Percentiles rank a stretch among this genome's conserved stretches.
Evolutionary conservation across 2,888 invertebrate species (phyloP).

Genomic region (Tetropium fuscum): DNA sequence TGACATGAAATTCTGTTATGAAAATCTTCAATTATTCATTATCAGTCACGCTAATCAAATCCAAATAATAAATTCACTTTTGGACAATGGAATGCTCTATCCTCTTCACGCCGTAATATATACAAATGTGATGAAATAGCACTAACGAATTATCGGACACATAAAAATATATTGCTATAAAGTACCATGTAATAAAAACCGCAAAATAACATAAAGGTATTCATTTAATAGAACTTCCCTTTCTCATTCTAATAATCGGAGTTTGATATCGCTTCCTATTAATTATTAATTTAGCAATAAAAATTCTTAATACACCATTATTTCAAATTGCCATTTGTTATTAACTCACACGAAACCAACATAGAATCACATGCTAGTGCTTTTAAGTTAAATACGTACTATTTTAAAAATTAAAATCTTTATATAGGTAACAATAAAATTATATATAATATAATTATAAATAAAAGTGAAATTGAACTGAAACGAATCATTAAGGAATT

Average conservation of each 20-base stretch:
- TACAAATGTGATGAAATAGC: not conserved
- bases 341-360: slow-evolving; percentile 7
- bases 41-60: slow-evolving; percentile 56
- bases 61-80: slow-evolving; percentile 46
- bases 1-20: slow-evolving; percentile 52
- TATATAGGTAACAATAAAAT: no score
- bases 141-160: not conserved
- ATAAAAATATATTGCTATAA: slow-evolving; percentile 16
- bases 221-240: slow-evolving; percentile 35
- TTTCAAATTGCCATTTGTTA: slow-evolving; percentile 20
- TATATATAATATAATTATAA: no score
- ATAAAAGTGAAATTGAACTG: no score
- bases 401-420: no score
- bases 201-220: slow-evolving; percentile 35
- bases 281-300: slow-evolving; percentile 34
- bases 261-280: slow-evolving; percentile 31
- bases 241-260: slow-evolving; percentile 32
- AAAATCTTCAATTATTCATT: slow-evolving; percentile 52
- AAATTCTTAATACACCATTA: slow-evolving; percentile 30
- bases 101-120: slow-evolving; percentile 11
- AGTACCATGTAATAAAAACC: slow-evolving; percentile 41
- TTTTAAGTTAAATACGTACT: no score
- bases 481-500: no score
- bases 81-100: slow-evolving; percentile 35
- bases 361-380: no score